phyloP scores from a whole-genome alignment of 92 coral and sea anemone genomes.

The Zoanthus sociatus region DNA sequence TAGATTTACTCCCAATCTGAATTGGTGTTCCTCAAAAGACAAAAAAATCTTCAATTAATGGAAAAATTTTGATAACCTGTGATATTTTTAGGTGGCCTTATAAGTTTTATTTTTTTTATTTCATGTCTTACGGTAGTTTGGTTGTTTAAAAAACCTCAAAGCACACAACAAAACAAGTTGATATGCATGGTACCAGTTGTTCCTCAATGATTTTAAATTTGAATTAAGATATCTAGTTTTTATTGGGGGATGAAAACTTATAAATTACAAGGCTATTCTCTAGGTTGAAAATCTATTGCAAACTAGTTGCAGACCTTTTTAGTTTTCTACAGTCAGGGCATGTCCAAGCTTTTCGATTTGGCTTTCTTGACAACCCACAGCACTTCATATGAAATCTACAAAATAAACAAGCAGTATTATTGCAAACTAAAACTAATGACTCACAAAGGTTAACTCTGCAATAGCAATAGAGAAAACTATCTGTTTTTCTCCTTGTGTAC shows the following conservation, averaged over 20 bases:
- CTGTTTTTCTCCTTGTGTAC: conserved; percentile 61
- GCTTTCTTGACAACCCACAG: conserved; percentile 51
- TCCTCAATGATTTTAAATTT: background rate
- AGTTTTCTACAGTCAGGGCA: conserved; percentile 64
- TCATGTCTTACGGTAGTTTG: background rate
- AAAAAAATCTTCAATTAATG: too few species aligned
- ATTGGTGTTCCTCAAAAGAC: too few species aligned
- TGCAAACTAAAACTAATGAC: conserved; percentile 34
- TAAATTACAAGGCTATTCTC: background rate
- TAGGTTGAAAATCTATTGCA: background rate
- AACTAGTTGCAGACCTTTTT: conserved; percentile 27
- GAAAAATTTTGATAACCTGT: too few species aligned
- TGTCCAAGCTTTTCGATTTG: conserved; percentile 37
- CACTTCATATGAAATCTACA: conserved; percentile 65
- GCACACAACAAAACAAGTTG: background rate
- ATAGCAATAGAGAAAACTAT: conserved; percentile 48
- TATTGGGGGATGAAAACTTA: background rate
- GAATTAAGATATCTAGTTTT: conserved; percentile 4
- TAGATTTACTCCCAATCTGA: too few species aligned
- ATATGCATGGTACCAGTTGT: background rate
- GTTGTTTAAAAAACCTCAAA: background rate
- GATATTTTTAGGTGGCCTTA: too few species aligned
- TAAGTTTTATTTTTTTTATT: background rate
- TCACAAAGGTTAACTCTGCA: conserved; percentile 19
- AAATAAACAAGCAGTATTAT: conserved; percentile 52